Conservation (phyloP, 2,797 vertebrate species). For the Clamator glandarius region DNA sequence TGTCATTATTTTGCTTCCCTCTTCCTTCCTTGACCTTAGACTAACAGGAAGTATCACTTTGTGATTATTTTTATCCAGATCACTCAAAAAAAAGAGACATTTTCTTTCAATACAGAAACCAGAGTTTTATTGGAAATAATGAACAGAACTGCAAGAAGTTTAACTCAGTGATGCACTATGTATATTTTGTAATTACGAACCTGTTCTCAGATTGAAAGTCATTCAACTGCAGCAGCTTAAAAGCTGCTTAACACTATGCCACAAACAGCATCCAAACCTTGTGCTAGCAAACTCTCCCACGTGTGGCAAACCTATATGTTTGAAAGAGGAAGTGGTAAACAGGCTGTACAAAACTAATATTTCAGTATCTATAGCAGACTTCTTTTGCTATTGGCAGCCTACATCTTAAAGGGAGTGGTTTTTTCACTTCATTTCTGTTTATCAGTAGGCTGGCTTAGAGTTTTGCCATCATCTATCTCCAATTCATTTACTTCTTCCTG, state of each 20-base stretch:
- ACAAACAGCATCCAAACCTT: not conserved
- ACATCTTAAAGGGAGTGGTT: not conserved
- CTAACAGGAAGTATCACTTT: not conserved
- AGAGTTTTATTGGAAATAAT: not conserved
- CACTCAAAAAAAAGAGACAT: not conserved
- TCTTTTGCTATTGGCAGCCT: not conserved
- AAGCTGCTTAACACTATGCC: not conserved
- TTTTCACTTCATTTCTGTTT: constrained; percentile 29
- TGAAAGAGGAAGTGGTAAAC: not conserved
- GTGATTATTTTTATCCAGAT: not conserved
- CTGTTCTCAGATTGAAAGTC: not conserved
- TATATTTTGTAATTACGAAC: not conserved
- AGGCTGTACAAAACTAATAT: not conserved
- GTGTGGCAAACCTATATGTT: not conserved
- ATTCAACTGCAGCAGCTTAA: not conserved
- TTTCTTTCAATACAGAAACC: not conserved
- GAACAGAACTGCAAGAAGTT: not conserved
- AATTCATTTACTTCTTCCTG: constrained; percentile 5
- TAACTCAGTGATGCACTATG: not conserved
- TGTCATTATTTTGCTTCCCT: not conserved
- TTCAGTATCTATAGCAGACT: not conserved
- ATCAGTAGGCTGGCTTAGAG: not conserved
- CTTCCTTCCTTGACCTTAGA: not conserved
- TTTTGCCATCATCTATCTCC: not conserved
- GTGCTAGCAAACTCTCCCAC: not conserved